Base-by-base conservation (phyloP, 1,140 invertebrate species). In the Meloidogyne hapla region DNA sequence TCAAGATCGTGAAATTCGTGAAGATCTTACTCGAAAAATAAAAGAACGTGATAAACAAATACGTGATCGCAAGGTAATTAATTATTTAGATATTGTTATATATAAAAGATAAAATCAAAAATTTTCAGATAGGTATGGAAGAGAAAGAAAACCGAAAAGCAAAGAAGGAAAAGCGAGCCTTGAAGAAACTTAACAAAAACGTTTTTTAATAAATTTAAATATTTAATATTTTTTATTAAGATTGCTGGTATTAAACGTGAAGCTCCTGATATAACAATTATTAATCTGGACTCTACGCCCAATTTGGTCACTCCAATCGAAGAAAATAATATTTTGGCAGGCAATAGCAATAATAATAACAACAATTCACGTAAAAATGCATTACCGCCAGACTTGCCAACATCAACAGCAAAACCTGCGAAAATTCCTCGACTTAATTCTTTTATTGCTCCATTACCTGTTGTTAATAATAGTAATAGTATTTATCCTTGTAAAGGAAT, bases 91-190 rank as follows among this genome's bases (percentile, higher is more conserved):
- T n/a, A 18, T 18, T 18, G 15, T 18, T 48, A 6, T 10, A 21
- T n/a, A n/a, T n/a, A n/a, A n/a, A n/a, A 8, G 33, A 33, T 33
- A 33, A 33, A 33, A 33, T 33, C 5, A 0, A 10, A 12, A 25
- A 6, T n/a, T 40, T 69, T 40, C 28, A 76, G 76, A 25, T 77
- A 21, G 76, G 73, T 38, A 28, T 40, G 4, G 75, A 77, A 42
- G 76, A 78, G 23, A 67, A 67, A 13, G 76, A 77, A 21, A 77
- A 77, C 40, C 25, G 12, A 18, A 75, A 76, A 8, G 28, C 56
- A 26, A 38, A 77, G 21, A 67, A 75, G 9, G 75, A 77, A 10
- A 77, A 77, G 75, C 25, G 67, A 1, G 76, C 76, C 28, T 40
- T 78, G 64, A 68, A 78, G 1, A 65, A 76, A 28, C n/a, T 78